phyloP scores from a whole-genome alignment of 2,797 vertebrate species.

The Craterocephalus amniculus region DNA sequence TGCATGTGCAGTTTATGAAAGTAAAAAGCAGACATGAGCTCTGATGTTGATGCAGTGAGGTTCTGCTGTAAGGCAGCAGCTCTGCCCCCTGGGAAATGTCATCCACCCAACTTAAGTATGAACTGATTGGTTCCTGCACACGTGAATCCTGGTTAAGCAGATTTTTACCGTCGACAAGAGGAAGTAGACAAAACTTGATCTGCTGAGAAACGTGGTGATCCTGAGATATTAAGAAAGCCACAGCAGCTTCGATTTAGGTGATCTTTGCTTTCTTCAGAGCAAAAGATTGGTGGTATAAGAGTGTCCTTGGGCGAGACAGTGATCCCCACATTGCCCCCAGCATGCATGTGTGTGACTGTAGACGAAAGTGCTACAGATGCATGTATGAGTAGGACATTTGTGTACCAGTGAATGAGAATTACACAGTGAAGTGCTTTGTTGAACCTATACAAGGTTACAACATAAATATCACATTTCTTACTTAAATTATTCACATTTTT shows the following conservation, averaged over 20 bases:
- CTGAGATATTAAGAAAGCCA: not conserved
- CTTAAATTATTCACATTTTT: not conserved
- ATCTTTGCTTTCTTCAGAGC: not conserved
- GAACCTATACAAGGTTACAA: not conserved
- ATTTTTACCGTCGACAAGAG: slow-evolving; percentile 4
- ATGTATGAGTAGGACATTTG: too few relatives aligned
- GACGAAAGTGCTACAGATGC: not conserved
- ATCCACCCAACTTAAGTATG: not conserved
- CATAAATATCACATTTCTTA: not conserved
- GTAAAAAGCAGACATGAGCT: not conserved
- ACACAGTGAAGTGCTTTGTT: not conserved
- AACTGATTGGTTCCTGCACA: not conserved
- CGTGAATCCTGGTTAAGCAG: not conserved
- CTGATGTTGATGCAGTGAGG: not conserved
- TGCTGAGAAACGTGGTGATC: not conserved
- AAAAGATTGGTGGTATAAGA: not conserved
- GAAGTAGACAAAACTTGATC: not conserved
- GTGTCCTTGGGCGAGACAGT: not conserved
- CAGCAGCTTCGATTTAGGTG: not conserved
- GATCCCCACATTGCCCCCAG: not conserved
- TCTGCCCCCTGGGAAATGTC: not conserved
- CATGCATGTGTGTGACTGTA: not conserved
- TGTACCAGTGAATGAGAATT: too few relatives aligned
- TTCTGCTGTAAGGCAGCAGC: not conserved
- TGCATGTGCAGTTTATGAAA: not conserved